A percentile compares a stretch with the other conserved stretches of the same genome.
These are phyloP conservation scores for Salticus scenicus DNA, from an alignment of 2,888 invertebrate species.

Conservation along the genomic window DNA sequence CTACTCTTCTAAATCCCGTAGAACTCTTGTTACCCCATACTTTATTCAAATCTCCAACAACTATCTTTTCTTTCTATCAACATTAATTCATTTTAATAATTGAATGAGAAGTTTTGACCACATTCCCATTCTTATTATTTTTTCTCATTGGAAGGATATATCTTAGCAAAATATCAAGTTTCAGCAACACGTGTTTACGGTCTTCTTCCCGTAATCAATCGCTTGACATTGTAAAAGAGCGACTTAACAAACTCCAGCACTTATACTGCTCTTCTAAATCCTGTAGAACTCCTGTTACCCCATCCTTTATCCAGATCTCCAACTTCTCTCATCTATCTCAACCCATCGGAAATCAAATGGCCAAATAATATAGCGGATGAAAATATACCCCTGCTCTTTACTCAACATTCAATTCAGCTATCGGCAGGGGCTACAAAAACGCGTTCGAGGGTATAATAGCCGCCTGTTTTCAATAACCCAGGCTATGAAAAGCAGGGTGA, in stretches of 20 bases:
- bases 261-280: neutral
- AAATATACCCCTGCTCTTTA: neutral
- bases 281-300: neutral
- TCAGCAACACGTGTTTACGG: conserved; percentile 1
- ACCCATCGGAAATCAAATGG: conserved; percentile 3
- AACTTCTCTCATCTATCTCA: neutral
- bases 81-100: too few relatives aligned
- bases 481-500: conserved; percentile 48
- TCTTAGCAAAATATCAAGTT: too few relatives aligned
- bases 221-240: neutral
- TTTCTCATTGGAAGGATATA: too few relatives aligned
- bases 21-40: too few relatives aligned
- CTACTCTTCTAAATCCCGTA: too few relatives aligned
- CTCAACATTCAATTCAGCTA: conserved; percentile 7
- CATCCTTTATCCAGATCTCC: neutral
- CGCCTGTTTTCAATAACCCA: conserved; percentile 26
- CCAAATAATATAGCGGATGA: conserved; percentile 19
- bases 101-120: too few relatives aligned
- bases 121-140: too few relatives aligned
- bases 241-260: neutral
- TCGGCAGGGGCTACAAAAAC: conserved; percentile 4
- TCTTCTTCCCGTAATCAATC: neutral
- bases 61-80: too few relatives aligned
- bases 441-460: conserved; percentile 23
- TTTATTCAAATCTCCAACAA: too few relatives aligned